Base-by-base conservation (phyloP, 2,888 invertebrate species). In the Meghimatium bilineatum region DNA sequence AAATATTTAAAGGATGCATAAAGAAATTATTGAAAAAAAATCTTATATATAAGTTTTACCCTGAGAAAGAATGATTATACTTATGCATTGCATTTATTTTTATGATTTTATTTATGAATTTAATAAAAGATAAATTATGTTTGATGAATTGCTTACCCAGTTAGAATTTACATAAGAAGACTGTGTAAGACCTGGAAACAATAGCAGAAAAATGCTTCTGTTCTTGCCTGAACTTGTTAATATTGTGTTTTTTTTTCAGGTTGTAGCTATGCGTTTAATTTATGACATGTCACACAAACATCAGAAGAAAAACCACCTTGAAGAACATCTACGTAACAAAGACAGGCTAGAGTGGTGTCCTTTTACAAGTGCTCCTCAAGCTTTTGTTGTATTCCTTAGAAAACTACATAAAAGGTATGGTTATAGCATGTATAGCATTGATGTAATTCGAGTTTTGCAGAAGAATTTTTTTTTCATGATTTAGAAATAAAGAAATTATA, bases 301-400 rank as follows among this genome's bases (percentile, higher is more conserved):
- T 26, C 66, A 60, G 72, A 72, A 78, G 29, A 72, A 52, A n/a
- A 52, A 23, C 14, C 49, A 77, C n/a, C 44, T 72, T 10, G 80
- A 84, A n/a, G 38, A 76, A 14, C 77, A 83, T 77, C 23, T 85
- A 49, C 84, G 26, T 69, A 87, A 87, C 81, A 83, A 56, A 84
- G 85, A 49, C 36, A 76, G 52, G 56, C 72, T 81, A 26, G 80
- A 77, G 63, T 81, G 80, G 81, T 85, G 77, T 71, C 84, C 81
- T 52, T 85, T 78, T 81, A 77, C 81, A 26, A 78, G 77, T 63
- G 80, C 81, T 29, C 84, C 81, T 44, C 77, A 81, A 32, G 81
- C 81, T n/a, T 81, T 77, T 60, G 71, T 85, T 34, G 72, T 81
- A 23, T 85, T 85, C 17, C 56, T 72, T 12, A 75, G 74, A 36